Evolutionary conservation across 2,888 invertebrate species (phyloP).

Genomic region (Congeria kusceri): DNA sequence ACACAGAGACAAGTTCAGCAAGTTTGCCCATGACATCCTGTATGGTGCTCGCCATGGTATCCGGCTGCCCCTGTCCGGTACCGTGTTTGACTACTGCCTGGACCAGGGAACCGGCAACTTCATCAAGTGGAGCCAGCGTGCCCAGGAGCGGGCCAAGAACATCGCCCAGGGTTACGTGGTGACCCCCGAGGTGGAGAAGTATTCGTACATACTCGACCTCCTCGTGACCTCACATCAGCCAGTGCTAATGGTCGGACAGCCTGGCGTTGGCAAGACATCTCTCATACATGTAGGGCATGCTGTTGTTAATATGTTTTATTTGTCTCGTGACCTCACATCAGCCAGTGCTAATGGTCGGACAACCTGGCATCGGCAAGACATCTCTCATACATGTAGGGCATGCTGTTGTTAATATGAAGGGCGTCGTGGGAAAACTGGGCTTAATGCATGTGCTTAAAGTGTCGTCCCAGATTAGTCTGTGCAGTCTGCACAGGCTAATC

Average conservation of each 20-base stretch:
- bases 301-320: not conserved
- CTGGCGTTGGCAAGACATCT: slow-evolving; percentile 84
- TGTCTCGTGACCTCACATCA: not conserved
- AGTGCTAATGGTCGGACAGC: slow-evolving; percentile 82
- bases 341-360: not conserved
- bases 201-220: slow-evolving; percentile 79
- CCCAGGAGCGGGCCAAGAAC: slow-evolving; percentile 75
- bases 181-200: slow-evolving; percentile 83
- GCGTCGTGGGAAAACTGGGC: too few relatives aligned
- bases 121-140: slow-evolving; percentile 76
- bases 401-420: not conserved
- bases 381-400: not conserved
- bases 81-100: slow-evolving; percentile 82
- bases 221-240: slow-evolving; percentile 77
- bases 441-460: too few relatives aligned
- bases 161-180: slow-evolving; percentile 76
- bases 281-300: slow-evolving; percentile 64
- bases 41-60: slow-evolving; percentile 80
- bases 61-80: slow-evolving; percentile 76
- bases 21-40: slow-evolving; percentile 81
- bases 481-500: too few relatives aligned
- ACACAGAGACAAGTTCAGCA: slow-evolving; percentile 79
- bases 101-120: slow-evolving; percentile 78
- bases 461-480: too few relatives aligned
- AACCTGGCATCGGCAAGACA: not conserved